Evolutionary conservation across 2,113 vertebrate species (phyloP).

Genomic region (Pomatorhinus ruficollis): DNA sequence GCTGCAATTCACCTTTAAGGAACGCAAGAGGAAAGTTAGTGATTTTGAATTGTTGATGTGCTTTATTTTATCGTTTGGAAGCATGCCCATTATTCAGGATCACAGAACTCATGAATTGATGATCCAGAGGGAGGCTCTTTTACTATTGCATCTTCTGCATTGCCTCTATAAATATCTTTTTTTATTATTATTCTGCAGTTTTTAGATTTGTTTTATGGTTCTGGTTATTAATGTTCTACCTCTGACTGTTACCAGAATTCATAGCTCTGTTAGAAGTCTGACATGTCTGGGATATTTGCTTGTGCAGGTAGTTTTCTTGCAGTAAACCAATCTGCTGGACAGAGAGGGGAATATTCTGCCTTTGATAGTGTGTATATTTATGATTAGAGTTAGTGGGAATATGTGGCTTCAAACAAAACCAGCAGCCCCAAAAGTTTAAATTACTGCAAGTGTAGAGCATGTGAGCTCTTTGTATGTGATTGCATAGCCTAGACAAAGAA

Average conservation of each 20-base stretch:
- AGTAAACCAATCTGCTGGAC: slow-evolving; percentile 44
- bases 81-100: background rate
- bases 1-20: background rate
- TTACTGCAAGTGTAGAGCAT: background rate
- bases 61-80: slow-evolving; percentile 13
- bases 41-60: background rate
- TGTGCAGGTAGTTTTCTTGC: slow-evolving; percentile 16
- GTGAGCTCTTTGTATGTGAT: background rate
- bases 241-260: slow-evolving; percentile 45
- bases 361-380: background rate
- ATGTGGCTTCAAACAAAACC: background rate
- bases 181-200: slow-evolving; percentile 47
- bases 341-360: slow-evolving; percentile 5
- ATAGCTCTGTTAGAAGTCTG: slow-evolving; percentile 43
- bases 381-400: background rate
- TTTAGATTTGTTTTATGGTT: slow-evolving; percentile 61
- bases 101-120: slow-evolving; percentile 1
- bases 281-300: slow-evolving; percentile 32
- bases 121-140: background rate
- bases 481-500: background rate
- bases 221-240: slow-evolving; percentile 38
- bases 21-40: background rate
- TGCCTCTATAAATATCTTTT: slow-evolving; percentile 48
- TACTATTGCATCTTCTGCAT: background rate
- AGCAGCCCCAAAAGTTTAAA: background rate